These are phyloP conservation scores for Galaxea fascicularis DNA, from an alignment of 92 coral and sea anemone genomes.

Conservation along the genomic window DNA sequence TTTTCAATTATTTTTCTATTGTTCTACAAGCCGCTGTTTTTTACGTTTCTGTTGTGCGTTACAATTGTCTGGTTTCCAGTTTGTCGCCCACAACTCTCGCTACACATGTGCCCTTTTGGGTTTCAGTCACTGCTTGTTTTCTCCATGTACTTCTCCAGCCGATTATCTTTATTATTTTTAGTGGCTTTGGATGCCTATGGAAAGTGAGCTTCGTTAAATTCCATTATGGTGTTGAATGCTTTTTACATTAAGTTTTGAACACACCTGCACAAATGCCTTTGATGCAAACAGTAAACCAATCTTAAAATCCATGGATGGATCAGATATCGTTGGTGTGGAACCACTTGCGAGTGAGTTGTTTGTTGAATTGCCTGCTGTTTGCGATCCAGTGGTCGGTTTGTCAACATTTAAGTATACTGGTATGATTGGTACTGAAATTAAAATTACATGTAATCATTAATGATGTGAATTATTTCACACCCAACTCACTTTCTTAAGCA, in stretches of 20 bases:
- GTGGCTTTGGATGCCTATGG: too few species aligned
- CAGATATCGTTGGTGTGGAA: slow-evolving; percentile 4
- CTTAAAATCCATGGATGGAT: slow-evolving; percentile 51
- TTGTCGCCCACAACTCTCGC: too few species aligned
- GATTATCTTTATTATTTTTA: too few species aligned
- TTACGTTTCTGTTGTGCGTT: too few species aligned
- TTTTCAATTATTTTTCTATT: too few species aligned
- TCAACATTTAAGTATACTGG: slow-evolving; percentile 40
- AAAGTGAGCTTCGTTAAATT: background rate
- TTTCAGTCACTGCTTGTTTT: too few species aligned
- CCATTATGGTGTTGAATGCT: background rate
- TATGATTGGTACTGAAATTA: slow-evolving; percentile 39
- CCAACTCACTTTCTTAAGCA: too few species aligned
- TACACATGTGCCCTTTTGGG: too few species aligned
- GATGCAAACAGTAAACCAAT: slow-evolving; percentile 47
- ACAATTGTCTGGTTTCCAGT: too few species aligned
- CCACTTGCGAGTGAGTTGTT: background rate
- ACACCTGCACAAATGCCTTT: slow-evolving; percentile 40
- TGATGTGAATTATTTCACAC: too few species aligned
- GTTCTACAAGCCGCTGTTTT: too few species aligned
- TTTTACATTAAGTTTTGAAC: background rate
- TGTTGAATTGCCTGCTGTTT: slow-evolving; percentile 3
- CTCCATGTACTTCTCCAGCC: too few species aligned
- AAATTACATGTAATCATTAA: background rate
- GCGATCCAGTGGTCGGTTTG: background rate